Conservation (phyloP, 2,113 vertebrate species). For the Silurus meridionalis region DNA sequence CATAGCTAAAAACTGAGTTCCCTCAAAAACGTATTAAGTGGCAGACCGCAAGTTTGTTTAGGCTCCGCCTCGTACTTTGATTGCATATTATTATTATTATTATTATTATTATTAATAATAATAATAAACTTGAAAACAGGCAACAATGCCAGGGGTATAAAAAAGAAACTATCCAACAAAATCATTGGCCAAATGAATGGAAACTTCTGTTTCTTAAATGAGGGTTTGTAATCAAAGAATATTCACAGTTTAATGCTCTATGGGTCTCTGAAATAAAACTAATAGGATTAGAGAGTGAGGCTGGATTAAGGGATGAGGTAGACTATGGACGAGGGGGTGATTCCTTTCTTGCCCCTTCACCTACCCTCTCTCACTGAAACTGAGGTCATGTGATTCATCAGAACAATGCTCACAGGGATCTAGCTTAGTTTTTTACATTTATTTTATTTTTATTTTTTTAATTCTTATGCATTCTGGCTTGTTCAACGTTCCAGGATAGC, state of each 20-base stretch:
- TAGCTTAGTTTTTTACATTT: conserved; percentile 46
- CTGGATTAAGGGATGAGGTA: conserved; percentile 42
- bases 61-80: too few species aligned
- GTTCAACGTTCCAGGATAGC: not conserved
- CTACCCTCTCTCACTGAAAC: conserved; percentile 7
- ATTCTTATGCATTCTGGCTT: not conserved
- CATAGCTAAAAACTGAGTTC: too few species aligned
- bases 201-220: not conserved
- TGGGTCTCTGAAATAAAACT: conserved; percentile 59
- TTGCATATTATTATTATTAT: too few species aligned
- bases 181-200: not conserved
- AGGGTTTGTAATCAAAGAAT: conserved; percentile 32
- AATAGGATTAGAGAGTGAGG: conserved; percentile 68
- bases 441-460: not conserved
- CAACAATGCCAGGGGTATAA: too few species aligned
- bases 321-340: conserved; percentile 27
- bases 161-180: not conserved
- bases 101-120: too few species aligned
- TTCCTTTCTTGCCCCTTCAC: conserved; percentile 31
- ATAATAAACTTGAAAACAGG: too few species aligned
- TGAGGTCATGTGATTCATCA: conserved; percentile 62
- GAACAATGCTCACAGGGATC: conserved; percentile 59
- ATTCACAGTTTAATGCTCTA: conserved; percentile 33
- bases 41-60: too few species aligned
- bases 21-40: too few species aligned